Percentiles rank a stretch among this genome's conserved stretches.
phyloP scores from a whole-genome alignment of 1,140 invertebrate genomes.

The Pygmarrhopalites habei region DNA sequence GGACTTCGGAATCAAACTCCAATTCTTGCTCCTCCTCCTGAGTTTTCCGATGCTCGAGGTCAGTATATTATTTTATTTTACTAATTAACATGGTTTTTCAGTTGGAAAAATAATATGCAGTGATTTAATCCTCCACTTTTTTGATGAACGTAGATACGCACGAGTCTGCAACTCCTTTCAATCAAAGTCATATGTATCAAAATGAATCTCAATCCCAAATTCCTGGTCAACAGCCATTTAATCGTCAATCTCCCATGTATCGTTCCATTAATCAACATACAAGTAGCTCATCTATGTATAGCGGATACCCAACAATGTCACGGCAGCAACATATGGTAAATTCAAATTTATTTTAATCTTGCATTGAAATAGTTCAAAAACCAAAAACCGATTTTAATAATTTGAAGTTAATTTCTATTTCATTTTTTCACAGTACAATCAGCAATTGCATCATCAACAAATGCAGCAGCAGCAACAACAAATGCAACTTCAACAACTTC shows the following conservation, averaged over 20 bases:
- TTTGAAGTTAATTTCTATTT: no score
- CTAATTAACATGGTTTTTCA: no score
- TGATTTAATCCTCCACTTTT: no score
- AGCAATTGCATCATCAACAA: conserved; percentile 26
- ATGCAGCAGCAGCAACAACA: conserved; percentile 24
- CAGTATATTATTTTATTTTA: no score
- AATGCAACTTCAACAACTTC: conserved; percentile 18
- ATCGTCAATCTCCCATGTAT: conserved; percentile 37
- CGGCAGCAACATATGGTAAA: conserved; percentile 38
- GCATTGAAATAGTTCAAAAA: no score
- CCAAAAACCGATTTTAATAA: no score
- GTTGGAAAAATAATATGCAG: no score
- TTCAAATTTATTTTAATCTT: no score
- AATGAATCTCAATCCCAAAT: conserved; percentile 50
- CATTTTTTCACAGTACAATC: conserved; percentile 28
- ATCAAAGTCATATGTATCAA: conserved; percentile 49
- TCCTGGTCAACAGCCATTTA: conserved; percentile 36
- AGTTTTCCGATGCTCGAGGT: conserved; percentile 53
- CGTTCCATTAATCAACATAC: conserved; percentile 36
- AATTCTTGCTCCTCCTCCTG: conserved; percentile 69
- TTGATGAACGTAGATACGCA: no score
- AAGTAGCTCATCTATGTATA: conserved; percentile 38
- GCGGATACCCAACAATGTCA: conserved; percentile 37
- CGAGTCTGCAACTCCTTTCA: conserved; percentile 42
- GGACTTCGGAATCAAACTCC: conserved; percentile 42